Percentiles rank a stretch among this genome's conserved stretches.
phyloP scores from a whole-genome alignment of 2,888 invertebrate genomes.

The Neoscelio sp. region DNA sequence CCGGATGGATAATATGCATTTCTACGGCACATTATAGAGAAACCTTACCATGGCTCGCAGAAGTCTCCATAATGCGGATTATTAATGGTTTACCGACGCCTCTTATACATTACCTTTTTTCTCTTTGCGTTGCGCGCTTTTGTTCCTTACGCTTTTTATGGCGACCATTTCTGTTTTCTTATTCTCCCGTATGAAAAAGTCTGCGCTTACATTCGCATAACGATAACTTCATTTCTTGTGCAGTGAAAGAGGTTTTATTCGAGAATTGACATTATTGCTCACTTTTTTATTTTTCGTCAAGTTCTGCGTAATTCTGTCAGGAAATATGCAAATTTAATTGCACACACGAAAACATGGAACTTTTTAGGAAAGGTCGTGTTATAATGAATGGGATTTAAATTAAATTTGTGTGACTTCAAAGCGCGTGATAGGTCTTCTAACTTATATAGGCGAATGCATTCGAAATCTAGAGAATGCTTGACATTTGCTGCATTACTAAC shows the following conservation, averaged over 20 bases:
- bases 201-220: slow-evolving; percentile 13
- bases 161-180: slow-evolving; percentile 25
- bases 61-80: slow-evolving; percentile 76
- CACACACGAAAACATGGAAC: neutral
- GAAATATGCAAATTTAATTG: neutral
- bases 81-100: slow-evolving; percentile 76
- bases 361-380: neutral
- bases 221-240: slow-evolving; percentile 28
- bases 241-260: neutral
- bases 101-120: slow-evolving; percentile 59
- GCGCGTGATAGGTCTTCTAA: neutral
- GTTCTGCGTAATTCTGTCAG: neutral
- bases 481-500: neutral
- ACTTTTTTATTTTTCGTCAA: neutral
- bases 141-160: slow-evolving; percentile 42
- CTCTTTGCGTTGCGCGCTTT: slow-evolving; percentile 31
- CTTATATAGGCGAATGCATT: neutral
- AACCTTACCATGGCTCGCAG: slow-evolving; percentile 74
- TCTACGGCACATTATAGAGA: slow-evolving; percentile 81
- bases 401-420: neutral
- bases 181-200: slow-evolving; percentile 7
- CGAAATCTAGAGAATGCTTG: slow-evolving; percentile 12
- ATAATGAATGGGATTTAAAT: slow-evolving; percentile 6
- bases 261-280: slow-evolving; percentile 1
- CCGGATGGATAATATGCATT: slow-evolving; percentile 81